Base-by-base conservation (phyloP, 2,888 invertebrate species). In the Pollenia griseotomentosa region DNA sequence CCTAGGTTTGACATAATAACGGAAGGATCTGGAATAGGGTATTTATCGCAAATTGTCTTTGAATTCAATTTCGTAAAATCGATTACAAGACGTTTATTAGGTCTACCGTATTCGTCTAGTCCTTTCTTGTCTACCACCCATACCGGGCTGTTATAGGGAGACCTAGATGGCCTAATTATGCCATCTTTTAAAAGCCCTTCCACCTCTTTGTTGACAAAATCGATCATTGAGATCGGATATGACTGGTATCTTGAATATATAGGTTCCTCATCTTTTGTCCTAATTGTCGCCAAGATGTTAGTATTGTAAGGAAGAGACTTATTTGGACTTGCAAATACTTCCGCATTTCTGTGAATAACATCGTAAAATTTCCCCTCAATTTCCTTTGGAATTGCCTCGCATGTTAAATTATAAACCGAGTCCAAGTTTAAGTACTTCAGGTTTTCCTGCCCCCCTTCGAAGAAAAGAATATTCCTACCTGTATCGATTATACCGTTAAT, bases 31-130 rank as follows among this genome's bases (percentile, higher is more conserved):
- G 82, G 86, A 44, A 88, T 81, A 0, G 86, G 79, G 16, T 86
- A 84, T 71, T 78, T 77, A 19, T 84, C 88, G 12, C 53, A 61
- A 14, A 80, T 83, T 8, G 86, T 88, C 46, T 88, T 88, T n/a
- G 55, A n/a, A 57, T 88, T 88, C 10, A 87, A 42, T 44, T 88
- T 88, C 42, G 78, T 77, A 77, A 87, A 87, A 75, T 86, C 87
- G 11, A 88, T 46, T 48, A 88, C 81, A 14, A 88, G 59, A 19
- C 19, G 19, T 19, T 19, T 19, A 19, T 19, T 19, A 19, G 19
- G 19, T 19, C 19, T 19, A 19, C 19, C 19, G 2, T 19, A 19
- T 19, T 19, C 19, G 19, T 19, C 19, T 1, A 19, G 1, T 19
- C 19, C 19, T 19, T 19, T 19, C 19, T 19, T 19, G 1, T 19